These are phyloP conservation scores for Siphonodentalium dalli DNA, from an alignment of 2,888 invertebrate species.

Conservation along the genomic window DNA sequence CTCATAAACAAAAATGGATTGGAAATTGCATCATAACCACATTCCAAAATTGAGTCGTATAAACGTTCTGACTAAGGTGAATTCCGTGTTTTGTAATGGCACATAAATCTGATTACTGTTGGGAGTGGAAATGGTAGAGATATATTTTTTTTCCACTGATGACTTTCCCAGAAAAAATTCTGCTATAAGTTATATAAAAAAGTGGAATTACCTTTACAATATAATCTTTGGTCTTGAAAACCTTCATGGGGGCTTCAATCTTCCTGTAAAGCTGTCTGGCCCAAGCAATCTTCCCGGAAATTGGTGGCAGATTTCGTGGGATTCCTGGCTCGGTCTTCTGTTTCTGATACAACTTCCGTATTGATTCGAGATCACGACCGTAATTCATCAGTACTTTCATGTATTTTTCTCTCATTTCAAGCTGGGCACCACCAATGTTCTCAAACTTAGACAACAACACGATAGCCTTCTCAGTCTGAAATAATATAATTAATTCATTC, in stretches of 20 bases:
- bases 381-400: constrained; percentile 62
- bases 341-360: constrained; percentile 77
- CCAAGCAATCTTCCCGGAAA: constrained; percentile 83
- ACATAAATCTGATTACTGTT: too few species aligned
- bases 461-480: constrained; percentile 63
- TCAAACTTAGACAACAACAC: constrained; percentile 63
- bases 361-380: constrained; percentile 86
- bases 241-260: constrained; percentile 80
- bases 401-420: constrained; percentile 65
- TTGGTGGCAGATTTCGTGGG: constrained; percentile 87
- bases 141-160: too few species aligned
- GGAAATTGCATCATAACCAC: too few species aligned
- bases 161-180: background rate
- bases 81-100: too few species aligned
- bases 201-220: constrained; percentile 50
- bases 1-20: too few species aligned
- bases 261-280: constrained; percentile 81
- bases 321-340: constrained; percentile 89
- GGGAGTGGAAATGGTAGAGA: too few species aligned
- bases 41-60: too few species aligned
- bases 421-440: constrained; percentile 57
- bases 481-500: background rate
- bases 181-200: background rate
- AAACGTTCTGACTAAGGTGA: too few species aligned
- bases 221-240: constrained; percentile 62